A percentile compares a stretch with the other conserved stretches of the same genome.
Evolutionary conservation across 2,888 invertebrate genomes (phyloP).

Genomic region (Drosophila paramelanica): DNA sequence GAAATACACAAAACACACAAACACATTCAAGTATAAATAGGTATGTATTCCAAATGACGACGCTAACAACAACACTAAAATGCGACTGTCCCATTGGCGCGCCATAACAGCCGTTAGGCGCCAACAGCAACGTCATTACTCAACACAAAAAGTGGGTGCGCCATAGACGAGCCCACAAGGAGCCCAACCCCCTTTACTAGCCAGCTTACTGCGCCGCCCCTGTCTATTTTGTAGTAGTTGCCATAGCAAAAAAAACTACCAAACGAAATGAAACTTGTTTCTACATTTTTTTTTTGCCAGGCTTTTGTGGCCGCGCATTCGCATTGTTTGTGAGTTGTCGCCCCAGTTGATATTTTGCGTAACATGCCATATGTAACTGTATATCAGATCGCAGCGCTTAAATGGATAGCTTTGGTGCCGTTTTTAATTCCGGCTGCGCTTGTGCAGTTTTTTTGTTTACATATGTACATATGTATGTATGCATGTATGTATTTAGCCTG

Average conservation of each 20-base stretch:
- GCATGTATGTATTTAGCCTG: background rate
- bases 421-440: constrained; percentile 37
- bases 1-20: constrained; percentile 8
- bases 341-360: constrained; percentile 67
- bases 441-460: background rate
- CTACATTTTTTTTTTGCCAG: constrained; percentile 23
- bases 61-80: constrained; percentile 10
- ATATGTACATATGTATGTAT: no score
- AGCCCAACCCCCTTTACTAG: background rate
- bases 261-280: constrained; percentile 65
- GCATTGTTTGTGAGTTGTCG: constrained; percentile 58
- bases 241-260: constrained; percentile 10
- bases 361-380: constrained; percentile 28
- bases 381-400: constrained; percentile 31
- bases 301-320: constrained; percentile 26
- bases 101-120: constrained; percentile 57
- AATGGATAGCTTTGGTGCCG: constrained; percentile 18
- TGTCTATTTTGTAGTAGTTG: background rate
- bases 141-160: constrained; percentile 60
- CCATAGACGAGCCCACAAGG: constrained; percentile 70
- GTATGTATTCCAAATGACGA: constrained; percentile 7
- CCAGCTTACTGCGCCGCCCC: background rate
- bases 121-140: constrained; percentile 55
- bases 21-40: constrained; percentile 7
- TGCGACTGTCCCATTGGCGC: constrained; percentile 12